Base-by-base conservation (phyloP, 2,888 invertebrate genomes). In the Tenthredo livida region DNA sequence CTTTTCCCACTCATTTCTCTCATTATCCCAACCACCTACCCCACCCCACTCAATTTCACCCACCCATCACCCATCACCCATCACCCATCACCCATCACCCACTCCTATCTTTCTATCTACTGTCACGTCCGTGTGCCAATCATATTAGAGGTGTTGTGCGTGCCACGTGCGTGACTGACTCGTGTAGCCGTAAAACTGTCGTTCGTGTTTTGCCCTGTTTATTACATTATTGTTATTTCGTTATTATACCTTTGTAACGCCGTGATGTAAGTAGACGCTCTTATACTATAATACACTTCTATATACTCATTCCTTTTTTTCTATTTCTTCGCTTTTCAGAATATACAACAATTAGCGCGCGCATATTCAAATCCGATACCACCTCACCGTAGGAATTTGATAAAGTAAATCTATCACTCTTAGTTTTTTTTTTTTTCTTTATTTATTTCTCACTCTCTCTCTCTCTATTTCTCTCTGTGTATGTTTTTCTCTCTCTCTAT, bases 131-230 rank as follows among this genome's bases (percentile, higher is more conserved):
- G 84, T 84, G 84, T 84, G 84, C 84, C 75, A 86, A 88, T 90
- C 89, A 90, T 89, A 90, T 89, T 87, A 90, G 87, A 89, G 86
- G 87, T 89, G 88, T 89, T 89, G 88, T 89, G 87, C 90, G 89
- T 89, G 87, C 85, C 88, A 89, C 89, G 87, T 90, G 89, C 90
- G 89, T 89, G 88, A 89, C 87, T 87, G 89, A 89, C 89, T 90
- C 89, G 89, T 90, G 89, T 89, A 89, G 89, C 89, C 88, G 89
- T 89, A 90, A 89, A 90, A 87, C 88, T 89, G 88, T 90, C 90
- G 87, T 89, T 88, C 89, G 88, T 90, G 87, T 89, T 88, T 89
- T 88, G 88, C 86, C 80, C 70, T 77, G 78, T 80, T 84, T 84
- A 73, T 75, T 75, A 50, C 50, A 73, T 88, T 87, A 87, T 88